Conservation (phyloP, 2,113 vertebrate genomes). For the Platanista minor region DNA sequence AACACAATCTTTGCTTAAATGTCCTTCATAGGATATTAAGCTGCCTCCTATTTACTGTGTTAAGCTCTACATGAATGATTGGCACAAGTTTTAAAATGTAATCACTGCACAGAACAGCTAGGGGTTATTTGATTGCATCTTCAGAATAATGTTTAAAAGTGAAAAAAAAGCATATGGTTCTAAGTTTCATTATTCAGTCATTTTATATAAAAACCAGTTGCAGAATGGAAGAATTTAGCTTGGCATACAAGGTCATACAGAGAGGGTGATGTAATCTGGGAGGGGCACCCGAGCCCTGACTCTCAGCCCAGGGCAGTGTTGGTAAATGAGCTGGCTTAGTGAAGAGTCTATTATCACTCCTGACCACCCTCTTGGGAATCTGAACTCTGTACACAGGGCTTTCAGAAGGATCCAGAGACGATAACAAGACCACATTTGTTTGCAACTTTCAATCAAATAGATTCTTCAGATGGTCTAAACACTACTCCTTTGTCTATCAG, state of each 20-base stretch:
- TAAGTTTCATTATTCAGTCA: not conserved
- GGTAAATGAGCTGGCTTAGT: not conserved
- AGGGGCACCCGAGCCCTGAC: too few species aligned
- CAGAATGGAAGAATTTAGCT: not conserved
- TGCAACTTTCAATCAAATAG: not conserved
- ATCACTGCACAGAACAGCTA: not conserved
- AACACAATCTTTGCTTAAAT: not conserved
- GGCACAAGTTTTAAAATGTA: not conserved
- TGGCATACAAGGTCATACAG: not conserved
- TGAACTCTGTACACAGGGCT: not conserved
- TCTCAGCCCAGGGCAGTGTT: fast-evolving
- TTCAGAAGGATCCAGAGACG: not conserved
- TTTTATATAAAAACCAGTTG: not conserved
- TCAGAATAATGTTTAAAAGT: not conserved
- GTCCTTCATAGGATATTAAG: not conserved
- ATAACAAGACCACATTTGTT: not conserved
- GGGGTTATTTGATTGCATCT: not conserved
- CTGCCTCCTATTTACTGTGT: not conserved
- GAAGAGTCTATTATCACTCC: fast-evolving
- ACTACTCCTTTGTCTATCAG: slow-evolving; percentile 49
- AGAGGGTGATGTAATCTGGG: not conserved
- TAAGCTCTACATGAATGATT: not conserved
- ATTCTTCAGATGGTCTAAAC: slow-evolving; percentile 50
- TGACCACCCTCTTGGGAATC: not conserved
- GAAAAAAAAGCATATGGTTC: not conserved